A percentile compares a stretch with the other conserved stretches of the same genome.
These are phyloP conservation scores for Lycaon pictus DNA, from an alignment of 2,113 vertebrate species.

Conservation along the genomic window DNA sequence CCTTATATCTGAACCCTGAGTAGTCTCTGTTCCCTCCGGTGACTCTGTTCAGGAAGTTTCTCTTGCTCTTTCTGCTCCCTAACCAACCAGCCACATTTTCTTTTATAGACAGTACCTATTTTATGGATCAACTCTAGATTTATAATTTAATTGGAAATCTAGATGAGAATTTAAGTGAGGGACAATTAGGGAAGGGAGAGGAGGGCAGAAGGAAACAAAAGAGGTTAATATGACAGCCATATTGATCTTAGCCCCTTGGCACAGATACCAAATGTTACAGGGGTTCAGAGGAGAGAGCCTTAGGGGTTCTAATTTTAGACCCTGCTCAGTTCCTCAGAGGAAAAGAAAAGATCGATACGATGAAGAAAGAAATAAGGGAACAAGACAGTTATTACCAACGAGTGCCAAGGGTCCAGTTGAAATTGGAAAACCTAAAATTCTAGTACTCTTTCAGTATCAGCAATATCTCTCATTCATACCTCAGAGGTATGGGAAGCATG, in stretches of 20 bases:
- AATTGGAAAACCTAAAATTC: neutral
- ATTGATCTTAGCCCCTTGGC: accelerated
- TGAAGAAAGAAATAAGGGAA: neutral
- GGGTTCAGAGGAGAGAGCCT: neutral
- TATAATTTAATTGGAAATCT: neutral
- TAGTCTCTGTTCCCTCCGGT: neutral
- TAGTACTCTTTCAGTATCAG: neutral
- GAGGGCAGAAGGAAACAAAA: neutral
- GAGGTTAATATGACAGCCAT: neutral
- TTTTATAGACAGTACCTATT: neutral
- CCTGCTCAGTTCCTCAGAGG: neutral
- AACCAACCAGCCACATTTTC: neutral
- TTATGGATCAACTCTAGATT: neutral
- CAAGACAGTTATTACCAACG: neutral
- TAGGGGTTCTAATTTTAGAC: neutral
- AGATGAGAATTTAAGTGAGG: neutral
- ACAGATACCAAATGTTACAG: neutral
- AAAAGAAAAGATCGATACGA: neutral
- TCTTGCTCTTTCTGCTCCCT: neutral
- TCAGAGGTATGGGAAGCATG: no score
- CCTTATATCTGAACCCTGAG: neutral
- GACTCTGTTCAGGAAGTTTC: neutral
- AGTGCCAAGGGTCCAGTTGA: neutral
- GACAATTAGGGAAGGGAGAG: neutral
- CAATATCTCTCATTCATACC: neutral